phyloP scores from a whole-genome alignment of 2,113 vertebrate species.

The Leptobrachium leishanense region DNA sequence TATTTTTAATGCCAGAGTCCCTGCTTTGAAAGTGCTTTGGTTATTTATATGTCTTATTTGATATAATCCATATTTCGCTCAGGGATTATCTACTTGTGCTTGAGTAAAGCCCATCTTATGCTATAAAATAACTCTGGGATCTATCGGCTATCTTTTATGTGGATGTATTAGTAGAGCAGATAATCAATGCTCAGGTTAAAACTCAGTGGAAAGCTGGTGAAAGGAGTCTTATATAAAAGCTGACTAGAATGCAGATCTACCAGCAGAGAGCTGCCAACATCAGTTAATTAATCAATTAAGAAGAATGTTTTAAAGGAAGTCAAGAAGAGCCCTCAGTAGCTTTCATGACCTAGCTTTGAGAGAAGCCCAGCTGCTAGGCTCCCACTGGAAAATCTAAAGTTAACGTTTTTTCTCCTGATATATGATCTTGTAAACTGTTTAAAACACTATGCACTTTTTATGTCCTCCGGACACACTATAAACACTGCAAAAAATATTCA shows the following conservation, averaged over 20 bases:
- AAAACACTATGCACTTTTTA: background rate
- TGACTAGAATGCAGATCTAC: background rate
- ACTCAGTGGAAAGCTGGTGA: background rate
- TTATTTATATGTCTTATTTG: too few relatives aligned
- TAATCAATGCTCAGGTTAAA: conserved; percentile 5
- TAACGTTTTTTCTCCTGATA: background rate
- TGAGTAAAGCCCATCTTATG: background rate
- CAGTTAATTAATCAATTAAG: conserved; percentile 14
- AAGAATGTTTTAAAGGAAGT: background rate
- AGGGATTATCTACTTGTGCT: too few relatives aligned
- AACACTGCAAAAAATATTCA: too few relatives aligned
- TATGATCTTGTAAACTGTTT: background rate
- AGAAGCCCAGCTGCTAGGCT: background rate
- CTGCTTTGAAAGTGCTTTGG: too few relatives aligned
- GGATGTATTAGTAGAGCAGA: background rate
- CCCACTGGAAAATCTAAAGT: background rate
- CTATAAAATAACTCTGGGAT: background rate
- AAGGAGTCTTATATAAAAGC: background rate
- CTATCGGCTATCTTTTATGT: background rate
- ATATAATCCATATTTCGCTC: too few relatives aligned
- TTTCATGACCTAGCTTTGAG: background rate
- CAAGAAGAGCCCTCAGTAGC: background rate
- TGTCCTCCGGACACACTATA: background rate
- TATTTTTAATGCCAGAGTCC: too few relatives aligned
- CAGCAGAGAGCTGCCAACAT: background rate